phyloP scores from a whole-genome alignment of 2,113 vertebrate species.

The Silurus glanis region DNA sequence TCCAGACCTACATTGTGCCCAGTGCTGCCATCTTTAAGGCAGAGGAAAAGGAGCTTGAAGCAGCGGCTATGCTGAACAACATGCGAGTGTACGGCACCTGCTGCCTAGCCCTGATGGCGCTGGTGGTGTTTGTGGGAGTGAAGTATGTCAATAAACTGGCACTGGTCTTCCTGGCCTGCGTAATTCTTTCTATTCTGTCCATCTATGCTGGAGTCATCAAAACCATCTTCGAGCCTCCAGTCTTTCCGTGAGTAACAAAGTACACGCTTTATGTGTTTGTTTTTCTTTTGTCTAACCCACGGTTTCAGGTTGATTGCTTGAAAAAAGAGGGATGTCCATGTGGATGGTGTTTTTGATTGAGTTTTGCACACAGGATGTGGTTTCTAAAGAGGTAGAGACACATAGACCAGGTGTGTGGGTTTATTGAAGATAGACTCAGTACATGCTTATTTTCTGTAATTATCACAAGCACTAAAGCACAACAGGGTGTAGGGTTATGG shows the following conservation, averaged over 20 bases:
- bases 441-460: neutral
- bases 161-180: constrained; percentile 90
- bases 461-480: neutral
- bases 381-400: neutral
- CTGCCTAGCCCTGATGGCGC: constrained; percentile 83
- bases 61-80: constrained; percentile 82
- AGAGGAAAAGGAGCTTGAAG: constrained; percentile 64
- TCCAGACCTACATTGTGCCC: constrained; percentile 90
- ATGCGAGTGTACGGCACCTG: constrained; percentile 93
- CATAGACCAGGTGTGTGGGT: neutral
- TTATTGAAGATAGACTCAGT: neutral
- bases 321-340: neutral
- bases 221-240: constrained; percentile 84
- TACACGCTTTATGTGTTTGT: neutral
- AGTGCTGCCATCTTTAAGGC: constrained; percentile 84
- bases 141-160: constrained; percentile 97
- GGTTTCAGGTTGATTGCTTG: neutral
- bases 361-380: neutral
- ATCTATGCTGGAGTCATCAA: constrained; percentile 96
- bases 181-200: constrained; percentile 90
- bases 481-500: neutral
- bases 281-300: neutral
- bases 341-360: neutral
- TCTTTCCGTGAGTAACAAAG: constrained; percentile 82
- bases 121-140: constrained; percentile 93